A percentile compares a stretch with the other conserved stretches of the same genome.
Conservation (phyloP, 2,797 vertebrate species). For the Eulemur albifrons region DNA sequence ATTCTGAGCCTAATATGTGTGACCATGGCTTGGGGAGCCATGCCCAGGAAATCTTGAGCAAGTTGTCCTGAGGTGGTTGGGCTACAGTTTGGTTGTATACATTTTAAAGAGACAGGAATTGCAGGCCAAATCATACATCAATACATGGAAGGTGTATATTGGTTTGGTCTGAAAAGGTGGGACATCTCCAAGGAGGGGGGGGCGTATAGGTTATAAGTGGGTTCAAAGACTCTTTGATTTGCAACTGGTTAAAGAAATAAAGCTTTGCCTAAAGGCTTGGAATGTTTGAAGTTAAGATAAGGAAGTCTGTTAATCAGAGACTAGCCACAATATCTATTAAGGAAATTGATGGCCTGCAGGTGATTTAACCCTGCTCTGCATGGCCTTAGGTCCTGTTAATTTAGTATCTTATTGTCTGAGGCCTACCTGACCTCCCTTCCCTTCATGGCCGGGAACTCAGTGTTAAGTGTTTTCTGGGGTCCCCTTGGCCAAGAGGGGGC, state of each 20-base stretch:
- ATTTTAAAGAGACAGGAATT: not conserved
- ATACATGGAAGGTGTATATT: not conserved
- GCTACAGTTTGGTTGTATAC: not conserved
- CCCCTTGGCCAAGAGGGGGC: not conserved
- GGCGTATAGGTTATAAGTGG: not conserved
- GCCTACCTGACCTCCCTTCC: not conserved
- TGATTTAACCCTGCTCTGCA: not conserved
- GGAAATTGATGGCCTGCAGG: not conserved
- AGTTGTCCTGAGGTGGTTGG: not conserved
- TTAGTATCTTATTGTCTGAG: not conserved
- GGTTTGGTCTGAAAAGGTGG: not conserved
- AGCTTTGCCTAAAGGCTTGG: not conserved
- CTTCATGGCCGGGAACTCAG: not conserved
- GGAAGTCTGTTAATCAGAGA: not conserved
- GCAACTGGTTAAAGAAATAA: not conserved
- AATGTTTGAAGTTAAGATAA: not conserved
- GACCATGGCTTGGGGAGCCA: not conserved
- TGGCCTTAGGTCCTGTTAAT: not conserved
- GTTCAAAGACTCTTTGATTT: not conserved
- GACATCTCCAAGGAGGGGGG: not conserved
- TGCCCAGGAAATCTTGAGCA: not conserved
- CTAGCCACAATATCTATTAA: not conserved
- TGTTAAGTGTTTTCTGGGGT: not conserved
- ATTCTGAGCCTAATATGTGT: not conserved
- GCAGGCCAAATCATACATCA: not conserved